Evolutionary conservation across 2,888 invertebrate species (phyloP), one percentile per base, ranked within the genome.

Genomic region (Onthophagus sagittarius): DNA sequence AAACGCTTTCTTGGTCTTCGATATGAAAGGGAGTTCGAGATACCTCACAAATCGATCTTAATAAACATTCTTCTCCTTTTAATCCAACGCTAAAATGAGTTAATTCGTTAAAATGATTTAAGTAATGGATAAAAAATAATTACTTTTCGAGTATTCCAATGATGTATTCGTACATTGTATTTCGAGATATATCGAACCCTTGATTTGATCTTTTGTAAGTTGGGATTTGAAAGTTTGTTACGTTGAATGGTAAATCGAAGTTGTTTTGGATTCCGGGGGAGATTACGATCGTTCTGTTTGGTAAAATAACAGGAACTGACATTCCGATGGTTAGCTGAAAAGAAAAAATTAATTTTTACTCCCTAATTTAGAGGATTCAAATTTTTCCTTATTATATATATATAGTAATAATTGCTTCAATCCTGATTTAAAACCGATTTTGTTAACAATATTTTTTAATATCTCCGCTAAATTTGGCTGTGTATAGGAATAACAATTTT

Each of bases 1-100:
- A 76, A 15, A 86, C 79, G 67, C 82, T 83, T 78, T 86, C 85
- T 63, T 83, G 77, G 15, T 81, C 79, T 32, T 79, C 79, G 14
- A 82, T 77, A 72, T 83, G 80, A 79, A 84, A 79, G 0, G 84
- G 84, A 63, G 79, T 78, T 73, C 84, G 82, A 0, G 82, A 78
- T 53, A 83, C 79, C 76, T 84, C 84, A 71, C 84, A 84, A 69
- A 84, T 80, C 0, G 82, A 75, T 62, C 82, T 77, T 15, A 82
- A 76, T 2, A 83, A 74, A 71, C 84, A 84, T 32, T 81, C 75
- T 72, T 82, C 79, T 0, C 84, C 84, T 39, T 82, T 76, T 39
- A 83, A 75, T 11, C 82, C 82, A 72, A 83, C 78, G 64, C 83
- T 84, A 69, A 71, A 81, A 80, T 33, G 33, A 39, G 0, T 39